Conservation (phyloP, 2,888 invertebrate genomes). For the Pollenia labialis region DNA sequence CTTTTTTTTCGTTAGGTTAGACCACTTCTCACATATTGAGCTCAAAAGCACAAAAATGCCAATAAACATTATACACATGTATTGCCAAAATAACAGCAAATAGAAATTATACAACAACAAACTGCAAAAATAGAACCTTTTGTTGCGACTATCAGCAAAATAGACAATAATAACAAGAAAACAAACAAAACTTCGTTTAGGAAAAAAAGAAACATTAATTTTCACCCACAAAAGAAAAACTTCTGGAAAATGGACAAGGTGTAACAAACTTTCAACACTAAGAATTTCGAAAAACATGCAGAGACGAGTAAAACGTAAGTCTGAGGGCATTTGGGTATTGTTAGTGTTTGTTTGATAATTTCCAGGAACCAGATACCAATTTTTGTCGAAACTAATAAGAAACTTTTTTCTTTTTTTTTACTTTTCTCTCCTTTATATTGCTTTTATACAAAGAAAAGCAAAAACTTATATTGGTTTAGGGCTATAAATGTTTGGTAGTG, state of each 20-base stretch:
- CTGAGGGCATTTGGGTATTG: conserved; percentile 32
- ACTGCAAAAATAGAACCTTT: conserved; percentile 49
- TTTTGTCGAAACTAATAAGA: conserved; percentile 31
- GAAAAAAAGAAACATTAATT: conserved; percentile 25
- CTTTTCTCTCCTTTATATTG: background rate
- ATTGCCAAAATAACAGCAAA: conserved; percentile 30
- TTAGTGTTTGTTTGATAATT: conserved; percentile 52
- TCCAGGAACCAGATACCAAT: conserved; percentile 33
- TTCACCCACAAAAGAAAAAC: conserved; percentile 2
- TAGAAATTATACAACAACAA: conserved; percentile 20
- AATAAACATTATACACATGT: conserved; percentile 52
- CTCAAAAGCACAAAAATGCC: conserved; percentile 21
- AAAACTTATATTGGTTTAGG: background rate
- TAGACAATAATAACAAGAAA: conserved; percentile 22
- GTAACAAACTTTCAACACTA: conserved; percentile 1
- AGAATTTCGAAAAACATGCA: conserved; percentile 5
- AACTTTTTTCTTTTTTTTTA: conserved; percentile 32
- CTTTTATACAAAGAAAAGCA: background rate
- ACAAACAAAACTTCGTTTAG: background rate
- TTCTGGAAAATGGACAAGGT: background rate
- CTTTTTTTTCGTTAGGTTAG: background rate
- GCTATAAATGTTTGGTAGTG: background rate
- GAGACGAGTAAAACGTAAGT: conserved; percentile 17
- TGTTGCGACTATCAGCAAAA: conserved; percentile 40
- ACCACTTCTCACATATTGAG: background rate